Conservation (phyloP, 2,113 vertebrate species). For the Carassius carassius region DNA sequence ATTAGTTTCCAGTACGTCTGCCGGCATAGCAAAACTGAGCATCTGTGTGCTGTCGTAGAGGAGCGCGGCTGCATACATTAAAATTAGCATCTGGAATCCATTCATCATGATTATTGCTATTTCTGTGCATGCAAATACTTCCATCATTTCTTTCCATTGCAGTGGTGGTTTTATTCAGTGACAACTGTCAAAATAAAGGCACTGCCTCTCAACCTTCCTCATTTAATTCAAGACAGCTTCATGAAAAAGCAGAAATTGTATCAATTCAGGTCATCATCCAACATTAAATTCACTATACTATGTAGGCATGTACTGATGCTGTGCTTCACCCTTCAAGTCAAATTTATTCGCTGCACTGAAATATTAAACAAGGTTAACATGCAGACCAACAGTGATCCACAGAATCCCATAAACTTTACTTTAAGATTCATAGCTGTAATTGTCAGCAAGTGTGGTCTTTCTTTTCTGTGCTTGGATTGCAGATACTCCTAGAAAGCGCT, state of each 20-base stretch:
- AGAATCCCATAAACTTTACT: background rate
- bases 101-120: constrained; percentile 50
- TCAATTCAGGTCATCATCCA: background rate
- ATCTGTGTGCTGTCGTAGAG: constrained; percentile 27
- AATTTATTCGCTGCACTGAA: background rate
- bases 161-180: background rate
- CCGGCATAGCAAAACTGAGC: background rate
- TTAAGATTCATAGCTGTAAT: background rate
- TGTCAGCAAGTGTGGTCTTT: background rate
- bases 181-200: constrained; percentile 20
- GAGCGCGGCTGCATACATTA: constrained; percentile 26
- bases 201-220: background rate
- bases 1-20: constrained; percentile 58
- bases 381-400: background rate
- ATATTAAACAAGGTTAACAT: background rate
- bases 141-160: constrained; percentile 24
- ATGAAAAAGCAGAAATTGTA: background rate
- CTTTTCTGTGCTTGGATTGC: background rate
- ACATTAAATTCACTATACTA: background rate
- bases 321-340: background rate
- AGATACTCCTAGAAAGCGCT: background rate
- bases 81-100: constrained; percentile 40
- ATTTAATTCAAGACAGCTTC: background rate
- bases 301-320: background rate
- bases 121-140: constrained; percentile 37